A percentile compares a stretch with the other conserved stretches of the same genome.
phyloP scores from a whole-genome alignment of 2,113 vertebrate genomes.

The Caretta caretta region DNA sequence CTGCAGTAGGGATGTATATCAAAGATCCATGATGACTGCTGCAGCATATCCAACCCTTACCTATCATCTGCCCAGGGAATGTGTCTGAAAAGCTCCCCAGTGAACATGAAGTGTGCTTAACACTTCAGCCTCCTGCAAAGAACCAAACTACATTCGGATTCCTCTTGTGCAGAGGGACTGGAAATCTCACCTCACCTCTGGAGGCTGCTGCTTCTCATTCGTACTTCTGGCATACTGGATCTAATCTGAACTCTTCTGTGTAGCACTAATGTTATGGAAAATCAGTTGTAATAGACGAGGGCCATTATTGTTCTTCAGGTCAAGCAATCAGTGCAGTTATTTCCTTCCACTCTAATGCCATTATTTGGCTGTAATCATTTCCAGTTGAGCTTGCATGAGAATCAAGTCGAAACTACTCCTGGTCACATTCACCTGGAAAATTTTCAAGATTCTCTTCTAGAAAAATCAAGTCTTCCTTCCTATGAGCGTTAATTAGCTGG shows the following conservation, averaged over 20 bases:
- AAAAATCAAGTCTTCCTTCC: conserved; percentile 48
- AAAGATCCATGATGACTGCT: background rate
- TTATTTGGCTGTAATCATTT: conserved; percentile 68
- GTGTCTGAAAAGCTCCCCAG: background rate
- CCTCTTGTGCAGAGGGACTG: background rate
- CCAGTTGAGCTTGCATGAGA: conserved; percentile 66
- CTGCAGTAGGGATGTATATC: background rate
- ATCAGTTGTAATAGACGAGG: conserved; percentile 41
- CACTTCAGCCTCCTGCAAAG: background rate
- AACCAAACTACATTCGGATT: background rate
- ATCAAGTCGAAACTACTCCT: conserved; percentile 51
- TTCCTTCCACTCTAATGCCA: conserved; percentile 71
- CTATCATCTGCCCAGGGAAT: background rate
- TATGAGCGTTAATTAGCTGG: conserved; percentile 23
- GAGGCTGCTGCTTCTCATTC: conserved; percentile 16
- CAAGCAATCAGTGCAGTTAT: conserved; percentile 73
- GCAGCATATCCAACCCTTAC: background rate
- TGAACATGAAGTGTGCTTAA: background rate
- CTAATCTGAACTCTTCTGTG: conserved; percentile 43
- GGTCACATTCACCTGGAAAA: conserved; percentile 55
- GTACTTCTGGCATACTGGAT: conserved; percentile 32
- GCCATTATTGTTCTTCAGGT: conserved; percentile 71
- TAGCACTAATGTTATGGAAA: conserved; percentile 62
- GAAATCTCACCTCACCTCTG: background rate
- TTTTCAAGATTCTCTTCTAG: conserved; percentile 39